A percentile compares a stretch with the other conserved stretches of the same genome.
phyloP scores from a whole-genome alignment of 2,113 vertebrate genomes.

The Grammomys surdaster region DNA sequence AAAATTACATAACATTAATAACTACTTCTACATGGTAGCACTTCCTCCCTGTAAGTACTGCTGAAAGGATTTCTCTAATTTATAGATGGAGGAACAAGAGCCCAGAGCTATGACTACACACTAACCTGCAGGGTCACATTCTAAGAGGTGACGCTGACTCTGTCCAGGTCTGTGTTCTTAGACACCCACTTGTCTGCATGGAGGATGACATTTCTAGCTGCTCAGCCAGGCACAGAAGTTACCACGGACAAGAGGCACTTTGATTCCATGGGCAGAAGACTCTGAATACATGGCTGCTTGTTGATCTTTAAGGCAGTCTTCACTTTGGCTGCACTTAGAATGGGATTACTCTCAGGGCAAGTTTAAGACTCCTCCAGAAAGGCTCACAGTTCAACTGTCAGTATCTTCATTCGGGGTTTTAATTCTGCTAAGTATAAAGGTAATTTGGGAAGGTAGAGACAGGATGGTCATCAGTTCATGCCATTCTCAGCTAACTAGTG shows the following conservation, averaged over 20 bases:
- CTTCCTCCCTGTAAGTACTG: not conserved
- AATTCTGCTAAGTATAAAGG: not conserved
- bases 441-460: not conserved
- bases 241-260: not conserved
- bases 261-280: not conserved
- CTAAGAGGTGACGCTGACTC: not conserved
- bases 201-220: not conserved
- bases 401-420: not conserved
- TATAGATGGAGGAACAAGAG: not conserved
- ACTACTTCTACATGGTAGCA: not conserved
- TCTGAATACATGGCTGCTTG: not conserved
- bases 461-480: not conserved
- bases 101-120: not conserved
- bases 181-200: not conserved
- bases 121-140: not conserved
- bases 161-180: not conserved
- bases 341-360: not conserved
- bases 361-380: not conserved
- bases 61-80: not conserved
- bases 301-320: not conserved
- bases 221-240: not conserved
- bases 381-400: not conserved
- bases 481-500: not conserved
- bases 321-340: not conserved
- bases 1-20: conserved; percentile 24